Evolutionary conservation across 2,797 vertebrate species (phyloP), one percentile per base, ranked within the genome.

Genomic region (Anisognathus igniventris): DNA sequence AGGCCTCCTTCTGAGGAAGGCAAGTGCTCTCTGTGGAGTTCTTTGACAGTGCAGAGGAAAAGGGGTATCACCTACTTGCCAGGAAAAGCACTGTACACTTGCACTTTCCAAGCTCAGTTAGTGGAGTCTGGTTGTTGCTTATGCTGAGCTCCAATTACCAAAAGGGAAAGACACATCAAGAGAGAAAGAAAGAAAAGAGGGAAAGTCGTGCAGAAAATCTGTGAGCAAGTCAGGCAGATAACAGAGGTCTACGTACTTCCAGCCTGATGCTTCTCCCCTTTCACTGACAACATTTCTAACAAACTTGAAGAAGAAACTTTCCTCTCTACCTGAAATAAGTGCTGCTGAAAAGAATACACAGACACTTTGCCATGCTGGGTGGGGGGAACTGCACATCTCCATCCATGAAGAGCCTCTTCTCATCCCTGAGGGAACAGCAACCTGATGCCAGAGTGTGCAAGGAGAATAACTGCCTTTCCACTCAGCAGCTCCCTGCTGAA

Each of bases 401-500:
- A 75, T 42, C 76, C 10, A 1, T 77, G 50, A 74, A 58, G 10
- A 30, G 42, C 45, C 77, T 88, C 14, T 73, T 93, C 88, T 73
- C 50, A 48, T 80, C 60, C 84, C 89, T 20, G 72, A 71, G 48
- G 75, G 64, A 94, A 89, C 12, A 68, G 60, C 54, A 91, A 76
- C 57, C 79, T 56, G 61, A 64, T 40, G 73, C 24, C 91, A 88
- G 67, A 66, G 80, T 4, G 30, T 75, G 86, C 3, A 15, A 92
- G 66, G 27, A 93, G 85, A 94, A 86, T 27, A 70, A 70, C n/a
- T 96, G 90, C 79, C 80, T 94, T 91, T 93, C 88, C 3, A 33
- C 92, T 94, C 94, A 71, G 68, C 68, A 91, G 91, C 91, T 95
- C 93, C 92, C 89, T 64, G 66, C 62, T 95, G 92, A 96, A 96